Evolutionary conservation across 1,140 invertebrate species (phyloP).

Genomic region (Carposina sasakii): DNA sequence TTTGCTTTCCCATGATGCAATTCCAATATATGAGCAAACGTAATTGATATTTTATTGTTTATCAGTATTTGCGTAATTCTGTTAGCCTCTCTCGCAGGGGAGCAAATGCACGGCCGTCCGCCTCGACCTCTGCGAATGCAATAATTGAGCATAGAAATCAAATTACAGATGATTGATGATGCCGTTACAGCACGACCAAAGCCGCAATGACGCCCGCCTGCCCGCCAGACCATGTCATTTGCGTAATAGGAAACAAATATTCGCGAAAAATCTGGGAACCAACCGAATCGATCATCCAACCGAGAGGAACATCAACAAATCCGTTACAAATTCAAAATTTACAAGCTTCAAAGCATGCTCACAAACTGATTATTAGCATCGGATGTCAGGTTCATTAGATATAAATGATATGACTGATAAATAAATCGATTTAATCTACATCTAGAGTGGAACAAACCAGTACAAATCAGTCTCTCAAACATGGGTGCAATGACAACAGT

Average conservation of each 20-base stretch:
- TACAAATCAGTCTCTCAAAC: conserved; percentile 28
- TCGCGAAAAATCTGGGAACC: conserved; percentile 17
- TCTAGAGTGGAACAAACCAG: conserved; percentile 12
- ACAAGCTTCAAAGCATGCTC: no score
- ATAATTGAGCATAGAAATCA: conserved; percentile 73
- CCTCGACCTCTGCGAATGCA: conserved; percentile 64
- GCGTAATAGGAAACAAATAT: conserved; percentile 55
- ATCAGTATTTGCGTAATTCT: conserved; percentile 18
- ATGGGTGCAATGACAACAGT: conserved; percentile 9
- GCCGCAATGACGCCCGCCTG: conserved; percentile 59
- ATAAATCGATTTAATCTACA: conserved; percentile 15
- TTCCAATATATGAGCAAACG: no score
- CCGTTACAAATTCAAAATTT: no score
- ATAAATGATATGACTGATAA: no score
- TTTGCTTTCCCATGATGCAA: no score
- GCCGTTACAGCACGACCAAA: conserved; percentile 63
- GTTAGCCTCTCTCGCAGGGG: no score
- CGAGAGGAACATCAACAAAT: no score
- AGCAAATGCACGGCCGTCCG: no score
- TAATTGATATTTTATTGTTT: conserved; percentile 7
- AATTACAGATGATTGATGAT: conserved; percentile 72
- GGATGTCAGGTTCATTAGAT: no score
- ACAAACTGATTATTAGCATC: no score
- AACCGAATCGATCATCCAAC: no score
- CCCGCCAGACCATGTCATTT: conserved; percentile 59